These are phyloP conservation scores for Pecten maximus DNA, from an alignment of 2,888 invertebrate genomes.

Conservation along the genomic window DNA sequence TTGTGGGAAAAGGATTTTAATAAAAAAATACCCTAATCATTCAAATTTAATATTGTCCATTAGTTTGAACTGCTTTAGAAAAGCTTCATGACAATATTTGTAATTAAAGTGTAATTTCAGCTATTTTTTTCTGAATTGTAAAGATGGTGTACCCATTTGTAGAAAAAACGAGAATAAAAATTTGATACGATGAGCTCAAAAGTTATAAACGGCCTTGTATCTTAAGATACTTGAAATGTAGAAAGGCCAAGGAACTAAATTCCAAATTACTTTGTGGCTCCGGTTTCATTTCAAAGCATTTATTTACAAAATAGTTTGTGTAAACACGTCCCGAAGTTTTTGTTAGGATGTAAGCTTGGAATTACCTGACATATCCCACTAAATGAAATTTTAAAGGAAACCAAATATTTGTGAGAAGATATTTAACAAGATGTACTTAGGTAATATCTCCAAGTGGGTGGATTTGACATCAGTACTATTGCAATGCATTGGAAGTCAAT, in stretches of 20 bases:
- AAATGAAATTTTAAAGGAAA: neutral
- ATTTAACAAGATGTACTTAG: neutral
- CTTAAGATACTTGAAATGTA: neutral
- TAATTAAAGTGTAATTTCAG: neutral
- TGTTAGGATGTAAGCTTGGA: neutral
- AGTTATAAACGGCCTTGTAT: neutral
- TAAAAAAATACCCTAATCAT: neutral
- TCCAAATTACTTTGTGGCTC: constrained; percentile 2
- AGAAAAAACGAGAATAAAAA: neutral
- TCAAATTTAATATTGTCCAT: neutral
- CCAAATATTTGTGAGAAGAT: constrained; percentile 16
- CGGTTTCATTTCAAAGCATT: constrained; percentile 14
- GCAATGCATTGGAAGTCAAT: neutral
- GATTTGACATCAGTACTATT: neutral
- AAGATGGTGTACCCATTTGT: neutral
- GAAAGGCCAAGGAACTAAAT: constrained; percentile 1
- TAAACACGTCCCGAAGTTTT: neutral
- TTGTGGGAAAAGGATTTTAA: neutral
- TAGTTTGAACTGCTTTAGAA: neutral
- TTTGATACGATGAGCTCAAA: neutral
- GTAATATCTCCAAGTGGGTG: neutral
- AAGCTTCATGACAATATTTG: neutral
- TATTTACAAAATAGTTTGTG: constrained; percentile 16
- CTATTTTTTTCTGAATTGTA: constrained; percentile 21
- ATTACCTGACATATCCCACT: neutral